phyloP scores from a whole-genome alignment of 2,888 invertebrate genomes.

The Saturnia pavonia region DNA sequence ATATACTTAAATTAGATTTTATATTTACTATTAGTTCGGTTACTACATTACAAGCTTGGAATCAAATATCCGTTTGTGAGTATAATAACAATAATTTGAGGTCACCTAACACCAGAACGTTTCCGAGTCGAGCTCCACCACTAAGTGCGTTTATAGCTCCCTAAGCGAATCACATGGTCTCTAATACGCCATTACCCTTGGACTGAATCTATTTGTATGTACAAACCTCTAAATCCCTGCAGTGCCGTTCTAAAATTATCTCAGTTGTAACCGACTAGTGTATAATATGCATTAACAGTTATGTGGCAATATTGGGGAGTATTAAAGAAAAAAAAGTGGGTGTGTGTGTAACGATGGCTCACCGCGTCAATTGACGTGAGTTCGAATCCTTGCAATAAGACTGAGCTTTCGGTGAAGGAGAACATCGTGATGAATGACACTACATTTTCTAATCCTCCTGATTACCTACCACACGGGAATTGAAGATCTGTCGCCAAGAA shows the following conservation, averaged over 20 bases:
- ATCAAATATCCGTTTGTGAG: background rate
- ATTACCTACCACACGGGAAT: no score
- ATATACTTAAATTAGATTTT: no score
- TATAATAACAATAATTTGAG: background rate
- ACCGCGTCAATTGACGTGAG: no score
- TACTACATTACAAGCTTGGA: no score
- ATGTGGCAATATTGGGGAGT: background rate
- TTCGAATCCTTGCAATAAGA: no score
- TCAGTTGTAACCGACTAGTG: background rate
- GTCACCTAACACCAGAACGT: background rate
- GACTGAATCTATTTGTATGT: conserved; percentile 1
- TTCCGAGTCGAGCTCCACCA: conserved; percentile 8
- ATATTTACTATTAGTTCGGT: no score
- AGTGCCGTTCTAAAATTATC: background rate
- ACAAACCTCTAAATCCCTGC: conserved; percentile 1
- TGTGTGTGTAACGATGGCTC: no score
- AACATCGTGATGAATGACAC: no score
- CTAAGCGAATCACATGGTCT: conserved; percentile 7
- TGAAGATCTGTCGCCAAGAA: no score
- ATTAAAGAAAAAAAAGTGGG: background rate
- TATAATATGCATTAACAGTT: background rate
- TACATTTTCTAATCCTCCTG: no score
- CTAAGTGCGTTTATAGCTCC: conserved; percentile 10
- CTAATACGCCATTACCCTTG: conserved; percentile 11
- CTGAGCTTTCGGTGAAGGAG: no score